A percentile compares a stretch with the other conserved stretches of the same genome.
Evolutionary conservation across 2,888 invertebrate species (phyloP).

Genomic region (Agrilus mali): DNA sequence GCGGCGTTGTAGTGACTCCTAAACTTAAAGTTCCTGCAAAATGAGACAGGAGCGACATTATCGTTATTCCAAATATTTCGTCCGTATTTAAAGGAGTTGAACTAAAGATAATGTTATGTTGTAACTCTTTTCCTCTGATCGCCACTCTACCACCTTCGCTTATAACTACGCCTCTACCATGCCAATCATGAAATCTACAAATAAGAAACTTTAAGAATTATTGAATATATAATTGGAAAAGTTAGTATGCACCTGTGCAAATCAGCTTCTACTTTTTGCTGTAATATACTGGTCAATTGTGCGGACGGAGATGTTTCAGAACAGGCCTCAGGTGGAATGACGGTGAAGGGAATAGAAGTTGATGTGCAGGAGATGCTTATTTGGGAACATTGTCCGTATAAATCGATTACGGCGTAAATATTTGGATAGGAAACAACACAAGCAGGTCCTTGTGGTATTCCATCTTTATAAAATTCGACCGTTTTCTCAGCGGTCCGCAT

Average conservation of each 20-base stretch:
- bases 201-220: neutral
- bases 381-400: conserved; percentile 91
- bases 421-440: conserved; percentile 66
- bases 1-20: conserved; percentile 57
- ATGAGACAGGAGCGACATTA: conserved; percentile 47
- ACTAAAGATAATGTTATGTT: conserved; percentile 50
- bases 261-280: conserved; percentile 27
- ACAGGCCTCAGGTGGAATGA: conserved; percentile 27
- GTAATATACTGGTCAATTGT: conserved; percentile 26
- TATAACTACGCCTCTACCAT: conserved; percentile 57
- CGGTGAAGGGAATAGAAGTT: conserved; percentile 27
- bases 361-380: conserved; percentile 42
- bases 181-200: conserved; percentile 46
- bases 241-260: conserved; percentile 21
- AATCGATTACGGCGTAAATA: conserved; percentile 87
- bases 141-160: conserved; percentile 56
- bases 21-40: conserved; percentile 66
- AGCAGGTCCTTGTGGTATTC: conserved; percentile 76
- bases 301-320: conserved; percentile 30
- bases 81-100: conserved; percentile 58
- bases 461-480: conserved; percentile 77
- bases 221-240: neutral
- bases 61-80: conserved; percentile 68
- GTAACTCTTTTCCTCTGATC: conserved; percentile 43
- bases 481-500: conserved; percentile 76